These are phyloP conservation scores for Cassiopea xamachana DNA, from an alignment of 30 jellyfish, hydroid and myxozoan species.

Conservation along the genomic window DNA sequence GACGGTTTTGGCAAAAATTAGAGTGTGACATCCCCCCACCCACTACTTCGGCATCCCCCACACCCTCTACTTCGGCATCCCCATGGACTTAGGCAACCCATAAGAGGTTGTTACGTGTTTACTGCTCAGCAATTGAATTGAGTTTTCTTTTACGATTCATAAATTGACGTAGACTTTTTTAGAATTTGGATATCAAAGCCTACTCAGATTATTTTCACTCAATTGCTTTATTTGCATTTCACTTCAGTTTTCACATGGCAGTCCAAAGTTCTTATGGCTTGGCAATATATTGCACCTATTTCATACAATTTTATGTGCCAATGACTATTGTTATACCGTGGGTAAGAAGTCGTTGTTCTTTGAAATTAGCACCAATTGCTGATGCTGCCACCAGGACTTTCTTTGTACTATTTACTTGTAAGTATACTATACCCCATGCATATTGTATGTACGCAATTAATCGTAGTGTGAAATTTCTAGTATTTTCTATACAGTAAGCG, in stretches of 20 bases:
- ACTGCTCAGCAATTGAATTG: too few relatives aligned
- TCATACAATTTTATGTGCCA: conserved; percentile 89
- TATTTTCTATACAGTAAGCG: too few relatives aligned
- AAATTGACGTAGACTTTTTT: too few relatives aligned
- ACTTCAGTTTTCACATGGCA: conserved; percentile 53
- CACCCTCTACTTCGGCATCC: too few relatives aligned
- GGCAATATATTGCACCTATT: conserved; percentile 82
- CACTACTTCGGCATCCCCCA: too few relatives aligned
- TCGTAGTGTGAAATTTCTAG: too few relatives aligned
- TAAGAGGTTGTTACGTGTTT: too few relatives aligned
- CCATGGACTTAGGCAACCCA: too few relatives aligned
- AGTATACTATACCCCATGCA: conserved; percentile 17
- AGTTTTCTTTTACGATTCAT: too few relatives aligned
- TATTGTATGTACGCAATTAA: neutral
- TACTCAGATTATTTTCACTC: neutral
- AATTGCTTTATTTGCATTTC: neutral
- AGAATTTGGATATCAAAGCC: too few relatives aligned
- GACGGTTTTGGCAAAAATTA: too few relatives aligned
- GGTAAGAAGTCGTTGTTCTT: conserved; percentile 6
- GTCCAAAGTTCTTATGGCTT: conserved; percentile 63
- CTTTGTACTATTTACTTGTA: conserved; percentile 64
- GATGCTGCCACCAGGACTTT: conserved; percentile 55
- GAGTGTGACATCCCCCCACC: too few relatives aligned
- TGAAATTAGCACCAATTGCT: neutral
- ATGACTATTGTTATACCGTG: conserved; percentile 70